phyloP scores from a whole-genome alignment of 2,113 vertebrate species.

The Cariama cristata region DNA sequence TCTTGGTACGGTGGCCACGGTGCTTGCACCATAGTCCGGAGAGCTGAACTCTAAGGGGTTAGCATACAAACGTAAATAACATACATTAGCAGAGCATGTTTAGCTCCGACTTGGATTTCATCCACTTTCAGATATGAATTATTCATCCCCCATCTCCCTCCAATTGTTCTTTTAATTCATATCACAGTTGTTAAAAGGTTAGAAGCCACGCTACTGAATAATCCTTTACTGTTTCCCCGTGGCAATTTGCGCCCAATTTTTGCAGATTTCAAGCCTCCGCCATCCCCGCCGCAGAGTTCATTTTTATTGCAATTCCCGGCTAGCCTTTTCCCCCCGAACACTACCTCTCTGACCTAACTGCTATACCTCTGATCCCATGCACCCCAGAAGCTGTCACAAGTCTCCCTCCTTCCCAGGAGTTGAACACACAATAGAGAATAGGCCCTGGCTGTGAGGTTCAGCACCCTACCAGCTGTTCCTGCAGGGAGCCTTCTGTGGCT shows the following conservation, averaged over 20 bases:
- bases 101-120: conserved; percentile 59
- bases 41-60: neutral
- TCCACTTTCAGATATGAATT: conserved; percentile 73
- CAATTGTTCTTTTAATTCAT: conserved; percentile 72
- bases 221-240: conserved; percentile 47
- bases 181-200: conserved; percentile 73
- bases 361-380: conserved; percentile 92
- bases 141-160: conserved; percentile 67
- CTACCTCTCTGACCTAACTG: conserved; percentile 88
- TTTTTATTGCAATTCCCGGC: conserved; percentile 66
- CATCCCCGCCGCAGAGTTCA: conserved; percentile 48
- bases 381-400: conserved; percentile 98
- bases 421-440: conserved; percentile 99
- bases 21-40: neutral
- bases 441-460: conserved; percentile 99
- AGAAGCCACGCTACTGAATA: conserved; percentile 69
- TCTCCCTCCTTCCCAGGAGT: conserved; percentile 99
- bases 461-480: conserved; percentile 99
- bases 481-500: conserved; percentile 98
- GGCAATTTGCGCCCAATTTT: conserved; percentile 65
- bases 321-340: conserved; percentile 74
- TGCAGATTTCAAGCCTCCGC: conserved; percentile 49
- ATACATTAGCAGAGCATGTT: conserved; percentile 3
- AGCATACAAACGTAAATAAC: conserved; percentile 42
- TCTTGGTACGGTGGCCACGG: neutral